Evolutionary conservation across 2,888 invertebrate species (phyloP).

Genomic region (Limnephilus lunatus): DNA sequence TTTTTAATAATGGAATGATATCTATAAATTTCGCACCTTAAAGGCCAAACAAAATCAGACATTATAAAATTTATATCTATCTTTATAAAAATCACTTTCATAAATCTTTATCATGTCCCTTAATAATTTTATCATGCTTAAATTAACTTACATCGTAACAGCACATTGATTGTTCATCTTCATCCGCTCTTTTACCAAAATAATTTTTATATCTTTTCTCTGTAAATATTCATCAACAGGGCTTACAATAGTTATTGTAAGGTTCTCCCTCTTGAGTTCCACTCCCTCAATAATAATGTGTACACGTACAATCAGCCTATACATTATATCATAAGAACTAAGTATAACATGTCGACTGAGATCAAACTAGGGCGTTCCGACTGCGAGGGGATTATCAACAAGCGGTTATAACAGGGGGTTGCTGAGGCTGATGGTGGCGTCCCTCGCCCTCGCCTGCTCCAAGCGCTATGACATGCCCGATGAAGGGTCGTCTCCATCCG

Average conservation of each 20-base stretch:
- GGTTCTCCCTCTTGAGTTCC: constrained; percentile 52
- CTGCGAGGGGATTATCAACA: constrained; percentile 61
- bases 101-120: constrained; percentile 62
- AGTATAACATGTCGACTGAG: constrained; percentile 63
- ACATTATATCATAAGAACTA: constrained; percentile 65
- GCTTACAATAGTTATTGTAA: constrained; percentile 64
- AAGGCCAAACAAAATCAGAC: constrained; percentile 83
- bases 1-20: constrained; percentile 78
- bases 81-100: constrained; percentile 83
- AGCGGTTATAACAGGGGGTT: constrained; percentile 65
- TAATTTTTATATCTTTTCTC: constrained; percentile 64
- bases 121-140: constrained; percentile 63
- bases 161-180: constrained; percentile 66
- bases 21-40: constrained; percentile 74
- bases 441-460: constrained; percentile 65
- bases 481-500: constrained; percentile 73
- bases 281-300: constrained; percentile 52
- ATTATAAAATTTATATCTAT: constrained; percentile 80
- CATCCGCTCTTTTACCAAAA: constrained; percentile 64
- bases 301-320: constrained; percentile 64
- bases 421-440: constrained; percentile 62
- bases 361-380: constrained; percentile 59
- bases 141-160: constrained; percentile 63
- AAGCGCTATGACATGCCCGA: constrained; percentile 75
- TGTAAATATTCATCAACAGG: constrained; percentile 64